phyloP scores from a whole-genome alignment of 2,113 vertebrate genomes.

The Pomatostomus ruficeps region DNA sequence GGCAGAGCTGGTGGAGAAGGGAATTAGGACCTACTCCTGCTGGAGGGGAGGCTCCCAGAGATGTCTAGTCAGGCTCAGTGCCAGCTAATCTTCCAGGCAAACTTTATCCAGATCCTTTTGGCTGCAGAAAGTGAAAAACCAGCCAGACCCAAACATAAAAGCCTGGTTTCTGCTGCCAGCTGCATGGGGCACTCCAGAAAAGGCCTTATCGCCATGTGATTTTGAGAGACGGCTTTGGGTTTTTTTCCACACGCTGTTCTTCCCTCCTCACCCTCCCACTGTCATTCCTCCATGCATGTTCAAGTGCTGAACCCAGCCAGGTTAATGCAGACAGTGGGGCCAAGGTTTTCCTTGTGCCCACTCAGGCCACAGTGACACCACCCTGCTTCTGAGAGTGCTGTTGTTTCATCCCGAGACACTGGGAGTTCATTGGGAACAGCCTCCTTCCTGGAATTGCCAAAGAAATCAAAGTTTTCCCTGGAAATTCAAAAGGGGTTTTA shows the following conservation, averaged over 20 bases:
- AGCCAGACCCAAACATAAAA: constrained; percentile 21
- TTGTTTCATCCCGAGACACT: background rate
- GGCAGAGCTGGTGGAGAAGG: background rate
- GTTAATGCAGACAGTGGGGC: background rate
- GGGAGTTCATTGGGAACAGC: background rate
- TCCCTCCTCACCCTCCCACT: background rate
- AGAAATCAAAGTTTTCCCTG: background rate
- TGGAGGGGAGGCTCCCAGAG: background rate
- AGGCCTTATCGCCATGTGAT: constrained; percentile 3
- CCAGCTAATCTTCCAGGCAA: constrained; percentile 54
- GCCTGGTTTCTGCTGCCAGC: constrained; percentile 36
- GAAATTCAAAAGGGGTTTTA: background rate
- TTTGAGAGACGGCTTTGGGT: background rate
- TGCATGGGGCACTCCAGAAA: constrained; percentile 42
- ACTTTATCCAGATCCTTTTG: constrained; percentile 50
- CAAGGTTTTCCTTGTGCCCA: background rate
- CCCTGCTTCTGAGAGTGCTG: background rate
- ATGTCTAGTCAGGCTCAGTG: background rate
- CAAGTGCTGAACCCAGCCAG: background rate
- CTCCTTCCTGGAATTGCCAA: background rate
- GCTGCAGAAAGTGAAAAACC: constrained; percentile 35
- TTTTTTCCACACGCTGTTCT: background rate
- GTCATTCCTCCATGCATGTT: accelerated
- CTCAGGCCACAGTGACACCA: background rate
- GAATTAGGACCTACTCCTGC: background rate